Base-by-base conservation (phyloP, 2,888 invertebrate species). In the Amblyjoppa fuscipennis region DNA sequence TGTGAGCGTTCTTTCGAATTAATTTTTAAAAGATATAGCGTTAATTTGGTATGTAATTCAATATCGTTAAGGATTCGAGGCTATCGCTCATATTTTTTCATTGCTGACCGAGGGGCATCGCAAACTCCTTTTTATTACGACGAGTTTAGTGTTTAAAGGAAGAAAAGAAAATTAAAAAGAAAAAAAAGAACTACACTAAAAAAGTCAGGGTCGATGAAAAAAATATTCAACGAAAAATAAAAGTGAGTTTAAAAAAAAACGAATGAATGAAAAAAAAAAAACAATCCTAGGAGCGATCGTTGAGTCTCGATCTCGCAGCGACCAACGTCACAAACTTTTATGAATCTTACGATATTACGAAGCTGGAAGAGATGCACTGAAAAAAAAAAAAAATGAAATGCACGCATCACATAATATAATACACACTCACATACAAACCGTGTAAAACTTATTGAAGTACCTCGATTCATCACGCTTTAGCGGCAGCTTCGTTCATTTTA, bases 401-500 rank as follows among this genome's bases (percentile, higher is more conserved):
- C 61, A 16, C 31, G 31, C 31, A 64, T 34, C n/a, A 59, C 64
- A 56, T 34, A 68, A n/a, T 73, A 80, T 68, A 61, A 78, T 28
- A 77, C 49, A 41, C 74, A 73, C 78, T 51, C 71, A 28, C 28
- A 59, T 28, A 41, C 41, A 71, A 20, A n/a, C 66, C 61, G 31
- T 34, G 61, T 74, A n/a, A 74, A 79, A 79, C 79, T 83, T 80
- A 83, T 70, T 68, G 61, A 77, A 69, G 71, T 79, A 68, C 66
- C 45, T 80, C 49, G 31, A 59, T 59, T 25, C 31, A 85, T 83
- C 83, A 83, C 83, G 83, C 83, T 80, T 80, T 83, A 80, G 83
- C 64, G 83, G 85, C 85, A 80, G 85, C 80, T 83, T 76, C 68
- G 80, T 83, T 85, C 68, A 80, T 77, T 45, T 85, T 83, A 68